Evolutionary conservation across 2,888 invertebrate genomes (phyloP), one percentile per base, ranked within the genome.

Genomic region (Clitarchus hookeri): DNA sequence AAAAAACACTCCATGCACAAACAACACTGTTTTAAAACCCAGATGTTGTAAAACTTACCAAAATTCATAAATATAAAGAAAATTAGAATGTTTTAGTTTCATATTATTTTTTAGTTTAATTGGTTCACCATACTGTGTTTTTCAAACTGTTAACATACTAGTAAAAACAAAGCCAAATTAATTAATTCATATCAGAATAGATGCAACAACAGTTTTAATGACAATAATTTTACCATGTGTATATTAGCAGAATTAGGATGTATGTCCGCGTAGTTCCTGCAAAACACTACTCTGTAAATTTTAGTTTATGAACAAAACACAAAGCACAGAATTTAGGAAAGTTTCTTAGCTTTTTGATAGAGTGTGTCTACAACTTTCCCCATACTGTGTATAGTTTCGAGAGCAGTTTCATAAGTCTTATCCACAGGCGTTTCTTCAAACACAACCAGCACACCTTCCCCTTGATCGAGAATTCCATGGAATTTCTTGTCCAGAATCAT

Each of bases 401-500:
- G 93, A 86, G 99, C 98, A 90, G 97, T 97, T 93, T 98, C 98
- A 90, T 99, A 99, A 27, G 99, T 99, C 92, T 98, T 98, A 92
- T 99, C 99, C 87, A 97, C 95, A 84, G 96, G 95, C 87, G 96
- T 96, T 91, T 98, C 98, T 91, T 99, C 99, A 92, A 99, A 99
- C 79, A 99, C 98, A 90, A 99, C 98, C 88, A 99, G 93, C 85
- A 99, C 98, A 88, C 99, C 99, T 92, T 97, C 98, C 87, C 99
- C 99, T 93, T 99, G 99, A 93, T 99, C 99, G 89, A 99, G 94
- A 89, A 99, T 99, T 36, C 99, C 99, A 92, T 96, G 95, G 89
- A 99, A 96, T 92, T 99, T 99, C 91, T 98, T 98, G 92, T 99
- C 99, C 91, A 99, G 93, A 91, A 99, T 99, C 99, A 99, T 99